Evolutionary conservation across 2,888 invertebrate species (phyloP), one percentile per base, ranked within the genome.

Genomic region (Phrixothrix hirtus): DNA sequence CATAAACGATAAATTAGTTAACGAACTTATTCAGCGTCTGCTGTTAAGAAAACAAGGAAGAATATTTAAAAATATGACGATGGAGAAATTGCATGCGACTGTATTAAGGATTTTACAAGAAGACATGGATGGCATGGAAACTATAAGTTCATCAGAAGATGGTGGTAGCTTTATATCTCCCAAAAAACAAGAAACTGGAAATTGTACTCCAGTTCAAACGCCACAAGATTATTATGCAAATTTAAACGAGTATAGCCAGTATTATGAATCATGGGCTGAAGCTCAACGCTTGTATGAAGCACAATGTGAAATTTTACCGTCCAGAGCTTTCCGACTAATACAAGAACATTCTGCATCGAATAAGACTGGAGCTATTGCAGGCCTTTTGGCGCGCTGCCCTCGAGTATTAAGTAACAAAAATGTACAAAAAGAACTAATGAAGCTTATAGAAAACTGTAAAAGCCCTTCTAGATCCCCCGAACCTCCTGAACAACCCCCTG

Each of bases 361-460:
- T 62, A 70, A 67, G 59, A 62, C 70, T 1, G 71, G 72, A 16
- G 71, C 68, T 52, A 70, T 81, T 57, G 77, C 78, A 53, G 76
- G 79, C 6, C 75, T 81, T 62, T 77, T 80, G 14, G 83, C 82
- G 1, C 78, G 82, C 38, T 86, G 86, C 70, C 86, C 86, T 0
- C 76, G 84, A 45, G 81, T 84, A 31, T 75, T 81, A 53, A 84
- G 83, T 63, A 78, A 81, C 10, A 83, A 83, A 71, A 81, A 80
- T 38, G 74, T 83, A 21, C 78, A 79, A 61, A 73, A 77, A 44
- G 79, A 80, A 61, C 62, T 79, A 47, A 71, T 77, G 12, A 75
- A 76, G 17, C 74, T 79, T n/a, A 62, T 72, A 42, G 73, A 74
- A 45, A 63, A 58, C 54, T 55, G 60, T 51, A 61, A 67, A 59